Evolutionary conservation across 2,888 invertebrate genomes (phyloP).

Genomic region (Psylliodes chrysocephalus): DNA sequence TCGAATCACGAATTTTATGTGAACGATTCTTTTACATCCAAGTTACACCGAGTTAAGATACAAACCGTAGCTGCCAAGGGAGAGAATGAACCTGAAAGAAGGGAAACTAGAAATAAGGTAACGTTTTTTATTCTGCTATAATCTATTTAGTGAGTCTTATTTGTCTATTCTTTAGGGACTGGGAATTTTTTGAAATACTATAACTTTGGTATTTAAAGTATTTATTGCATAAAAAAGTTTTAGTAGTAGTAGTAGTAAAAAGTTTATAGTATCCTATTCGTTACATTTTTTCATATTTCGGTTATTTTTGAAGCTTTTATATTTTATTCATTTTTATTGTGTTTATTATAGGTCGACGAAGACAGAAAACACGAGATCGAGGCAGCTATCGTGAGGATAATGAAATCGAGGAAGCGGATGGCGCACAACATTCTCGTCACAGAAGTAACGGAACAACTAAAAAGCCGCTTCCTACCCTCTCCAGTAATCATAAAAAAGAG

Average conservation of each 20-base stretch:
- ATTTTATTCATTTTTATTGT: neutral
- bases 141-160: too few species aligned
- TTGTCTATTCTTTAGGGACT: too few species aligned
- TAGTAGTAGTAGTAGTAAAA: too few species aligned
- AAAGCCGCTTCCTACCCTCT: conserved; percentile 96
- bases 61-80: conserved; percentile 95
- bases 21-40: conserved; percentile 98
- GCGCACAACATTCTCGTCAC: conserved; percentile 93
- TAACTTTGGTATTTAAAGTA: too few species aligned
- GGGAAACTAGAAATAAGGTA: conserved; percentile 95
- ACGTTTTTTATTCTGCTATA: too few species aligned
- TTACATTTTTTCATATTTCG: too few species aligned
- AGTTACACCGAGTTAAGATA: conserved; percentile 94
- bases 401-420: conserved; percentile 98
- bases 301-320: neutral
- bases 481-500: conserved; percentile 99
- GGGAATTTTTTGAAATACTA: too few species aligned
- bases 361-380: conserved; percentile 99
- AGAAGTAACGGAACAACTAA: conserved; percentile 97
- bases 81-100: conserved; percentile 98
- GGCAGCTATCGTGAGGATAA: conserved; percentile 98
- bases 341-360: conserved; percentile 81
- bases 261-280: too few species aligned
- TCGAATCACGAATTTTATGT: conserved; percentile 92
- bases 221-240: too few species aligned